A percentile compares a stretch with the other conserved stretches of the same genome.
These are phyloP conservation scores for Cydia fagiglandana DNA, from an alignment of 1,140 invertebrate species.

Conservation along the genomic window DNA sequence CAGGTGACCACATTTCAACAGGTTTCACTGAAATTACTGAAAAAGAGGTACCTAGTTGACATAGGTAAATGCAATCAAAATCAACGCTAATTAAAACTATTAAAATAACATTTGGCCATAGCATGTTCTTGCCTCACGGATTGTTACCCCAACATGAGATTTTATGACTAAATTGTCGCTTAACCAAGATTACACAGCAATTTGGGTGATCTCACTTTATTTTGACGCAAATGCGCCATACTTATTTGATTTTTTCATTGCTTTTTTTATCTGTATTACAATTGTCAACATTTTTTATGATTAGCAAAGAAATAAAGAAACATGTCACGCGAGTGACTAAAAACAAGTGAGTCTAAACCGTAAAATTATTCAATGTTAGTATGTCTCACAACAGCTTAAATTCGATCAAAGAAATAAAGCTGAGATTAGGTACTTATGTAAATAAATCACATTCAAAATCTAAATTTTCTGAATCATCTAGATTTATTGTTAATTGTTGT, in stretches of 20 bases:
- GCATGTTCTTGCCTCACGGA: conserved; percentile 45
- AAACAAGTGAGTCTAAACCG: too few relatives aligned
- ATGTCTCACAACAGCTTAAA: too few relatives aligned
- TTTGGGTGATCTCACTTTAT: conserved; percentile 20
- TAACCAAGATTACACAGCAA: conserved; percentile 11
- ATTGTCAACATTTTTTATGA: background rate
- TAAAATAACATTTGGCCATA: conserved; percentile 66
- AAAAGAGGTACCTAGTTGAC: background rate
- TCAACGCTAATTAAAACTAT: conserved; percentile 64
- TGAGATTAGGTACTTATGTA: too few relatives aligned
- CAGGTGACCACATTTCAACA: too few relatives aligned
- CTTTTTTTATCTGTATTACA: background rate
- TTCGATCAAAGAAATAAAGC: too few relatives aligned
- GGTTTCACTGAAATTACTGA: background rate
- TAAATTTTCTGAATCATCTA: too few relatives aligned
- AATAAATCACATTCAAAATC: too few relatives aligned
- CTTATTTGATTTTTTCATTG: background rate
- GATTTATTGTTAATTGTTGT: too few relatives aligned
- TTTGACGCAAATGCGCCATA: conserved; percentile 4
- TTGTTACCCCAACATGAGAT: conserved; percentile 42
- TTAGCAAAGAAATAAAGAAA: too few relatives aligned
- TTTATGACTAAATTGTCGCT: conserved; percentile 32
- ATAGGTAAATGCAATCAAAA: conserved; percentile 46
- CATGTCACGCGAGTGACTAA: too few relatives aligned
- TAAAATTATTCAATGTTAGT: too few relatives aligned